Base-by-base conservation (phyloP, 2,797 vertebrate genomes). In the Falco peregrinus region DNA sequence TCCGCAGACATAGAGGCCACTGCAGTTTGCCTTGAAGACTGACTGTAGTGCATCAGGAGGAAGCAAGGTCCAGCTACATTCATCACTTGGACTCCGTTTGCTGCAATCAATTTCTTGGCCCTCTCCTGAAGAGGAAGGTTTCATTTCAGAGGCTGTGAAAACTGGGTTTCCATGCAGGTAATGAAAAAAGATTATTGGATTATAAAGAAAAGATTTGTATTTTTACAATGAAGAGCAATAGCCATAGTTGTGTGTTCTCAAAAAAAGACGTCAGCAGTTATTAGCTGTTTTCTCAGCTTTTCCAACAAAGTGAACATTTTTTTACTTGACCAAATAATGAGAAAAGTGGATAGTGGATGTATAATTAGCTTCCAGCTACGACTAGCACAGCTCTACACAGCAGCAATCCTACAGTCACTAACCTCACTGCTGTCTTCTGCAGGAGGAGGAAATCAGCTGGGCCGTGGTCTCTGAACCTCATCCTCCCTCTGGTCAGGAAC, bases 341-440 rank as follows among this genome's bases (percentile, higher is more conserved):
- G 59, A 79, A 65, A 96, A 85, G 85, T 91, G 88, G 90, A 50
- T 8, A 78, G 45, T 64, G 35, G 54, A 68, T 93, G 61, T 97
- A 68, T 95, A 96, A 96, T 96, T 97, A 97, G 56, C 91, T 89
- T n/a, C 75, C 91, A 96, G 70, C 79, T 48, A 29, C n/a, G 59
- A 51, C 48, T 48, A 73, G 43, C 67, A 61, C 26, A 78, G 65
- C 35, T 93, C 35, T 84, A 39, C 59, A 37, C 10, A 25, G 64
- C 77, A 94, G 47, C 53, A 56, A 13, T 69, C 75, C 37, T 56
- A 8, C 47, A 73, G 47, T 65, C 13, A 9, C 65, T 81, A 21
- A 92, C 87, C 65, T 93, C 47, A 45, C 64, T 86, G 25, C 70
- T 82, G 31, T 95, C 76, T 91, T 33, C 81, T 85, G 4, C 51